Percentiles rank a stretch among this genome's conserved stretches.
These are phyloP conservation scores for Catharus bicknelli DNA, from an alignment of 2,113 vertebrate genomes.

Conservation along the genomic window DNA sequence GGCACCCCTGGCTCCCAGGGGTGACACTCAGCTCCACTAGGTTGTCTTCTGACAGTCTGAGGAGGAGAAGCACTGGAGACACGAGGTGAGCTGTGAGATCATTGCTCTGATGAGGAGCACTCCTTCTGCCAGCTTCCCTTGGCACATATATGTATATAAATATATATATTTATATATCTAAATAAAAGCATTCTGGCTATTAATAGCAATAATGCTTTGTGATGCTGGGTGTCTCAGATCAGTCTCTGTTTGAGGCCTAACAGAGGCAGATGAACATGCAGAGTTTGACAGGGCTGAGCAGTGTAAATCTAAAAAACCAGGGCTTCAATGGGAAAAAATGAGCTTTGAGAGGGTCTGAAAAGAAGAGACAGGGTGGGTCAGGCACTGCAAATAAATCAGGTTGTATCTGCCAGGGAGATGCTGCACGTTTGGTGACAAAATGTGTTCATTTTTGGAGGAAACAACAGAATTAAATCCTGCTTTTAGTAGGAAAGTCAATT, in stretches of 20 bases:
- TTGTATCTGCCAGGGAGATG: neutral
- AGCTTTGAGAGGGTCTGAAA: neutral
- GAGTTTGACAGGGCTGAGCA: neutral
- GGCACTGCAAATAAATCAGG: neutral
- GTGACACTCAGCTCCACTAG: neutral
- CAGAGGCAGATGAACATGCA: neutral
- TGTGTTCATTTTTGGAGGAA: neutral
- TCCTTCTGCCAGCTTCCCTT: neutral
- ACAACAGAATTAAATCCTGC: neutral
- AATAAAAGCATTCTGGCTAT: neutral
- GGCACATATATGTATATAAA: neutral
- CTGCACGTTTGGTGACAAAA: neutral
- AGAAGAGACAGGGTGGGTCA: neutral
- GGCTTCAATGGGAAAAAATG: neutral
- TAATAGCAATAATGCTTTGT: slow-evolving; percentile 6
- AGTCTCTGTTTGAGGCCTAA: neutral
- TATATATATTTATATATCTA: too few species aligned
- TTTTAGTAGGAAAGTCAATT: neutral
- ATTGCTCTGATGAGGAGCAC: neutral
- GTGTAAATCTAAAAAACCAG: neutral
- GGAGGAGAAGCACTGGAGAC: neutral
- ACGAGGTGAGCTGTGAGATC: neutral
- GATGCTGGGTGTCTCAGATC: neutral
- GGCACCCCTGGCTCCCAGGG: fast-evolving
- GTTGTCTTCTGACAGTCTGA: neutral